Percentiles rank a stretch among this genome's conserved stretches.
Conservation (phyloP, 2,888 invertebrate species). For the Synergus laeviventris region DNA sequence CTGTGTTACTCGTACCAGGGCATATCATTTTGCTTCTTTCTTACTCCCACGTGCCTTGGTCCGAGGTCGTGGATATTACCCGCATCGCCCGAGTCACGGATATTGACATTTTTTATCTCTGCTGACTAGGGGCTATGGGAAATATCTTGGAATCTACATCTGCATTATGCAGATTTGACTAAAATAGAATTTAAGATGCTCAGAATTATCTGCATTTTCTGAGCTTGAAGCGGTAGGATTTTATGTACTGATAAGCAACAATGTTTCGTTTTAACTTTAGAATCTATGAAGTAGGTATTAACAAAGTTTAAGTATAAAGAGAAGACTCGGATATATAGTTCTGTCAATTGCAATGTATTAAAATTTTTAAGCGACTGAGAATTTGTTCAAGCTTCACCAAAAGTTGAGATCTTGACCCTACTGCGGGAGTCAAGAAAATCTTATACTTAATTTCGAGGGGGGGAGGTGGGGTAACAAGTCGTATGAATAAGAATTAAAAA, state of each 20-base stretch:
- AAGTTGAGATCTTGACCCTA: too few relatives aligned
- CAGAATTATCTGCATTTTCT: conserved; percentile 9
- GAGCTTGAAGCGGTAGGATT: background rate
- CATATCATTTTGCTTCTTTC: conserved; percentile 4
- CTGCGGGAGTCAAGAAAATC: too few relatives aligned
- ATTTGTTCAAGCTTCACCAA: too few relatives aligned
- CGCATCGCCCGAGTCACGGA: conserved; percentile 38
- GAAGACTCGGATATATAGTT: too few relatives aligned
- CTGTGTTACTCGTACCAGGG: conserved; percentile 21
- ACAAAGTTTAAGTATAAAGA: too few relatives aligned
- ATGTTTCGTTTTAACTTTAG: too few relatives aligned
- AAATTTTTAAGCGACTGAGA: too few relatives aligned
- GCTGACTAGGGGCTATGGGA: conserved; percentile 12
- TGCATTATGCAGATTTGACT: background rate
- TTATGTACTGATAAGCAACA: background rate
- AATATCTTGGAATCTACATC: conserved; percentile 33
- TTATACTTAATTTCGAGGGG: too few relatives aligned
- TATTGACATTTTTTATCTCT: conserved; percentile 32
- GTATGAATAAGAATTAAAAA: too few relatives aligned
- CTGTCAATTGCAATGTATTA: too few relatives aligned
- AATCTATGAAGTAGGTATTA: too few relatives aligned
- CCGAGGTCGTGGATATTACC: conserved; percentile 25
- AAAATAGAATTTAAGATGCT: conserved; percentile 12
- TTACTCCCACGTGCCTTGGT: conserved; percentile 15
- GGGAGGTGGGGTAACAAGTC: too few relatives aligned